A percentile compares a stretch with the other conserved stretches of the same genome.
Conservation (phyloP, 2,888 invertebrate species). For the Leptopilina drosophilae region DNA sequence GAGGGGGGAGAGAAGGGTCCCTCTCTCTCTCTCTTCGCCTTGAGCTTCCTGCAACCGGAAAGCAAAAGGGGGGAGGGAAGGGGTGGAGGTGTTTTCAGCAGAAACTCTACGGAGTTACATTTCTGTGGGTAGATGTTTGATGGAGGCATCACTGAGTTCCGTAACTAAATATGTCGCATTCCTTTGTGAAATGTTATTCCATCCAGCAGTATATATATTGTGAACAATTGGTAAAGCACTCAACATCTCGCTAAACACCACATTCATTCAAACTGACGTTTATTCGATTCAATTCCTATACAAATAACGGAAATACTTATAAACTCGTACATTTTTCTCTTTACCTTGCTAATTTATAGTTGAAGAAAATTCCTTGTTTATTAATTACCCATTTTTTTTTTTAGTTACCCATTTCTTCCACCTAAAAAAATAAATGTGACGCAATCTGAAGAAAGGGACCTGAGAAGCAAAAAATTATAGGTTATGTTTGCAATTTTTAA, state of each 20-base stretch:
- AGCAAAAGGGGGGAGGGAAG: no score
- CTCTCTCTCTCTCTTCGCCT: neutral
- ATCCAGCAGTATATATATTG: neutral
- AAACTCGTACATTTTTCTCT: no score
- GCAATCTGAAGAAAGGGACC: no score
- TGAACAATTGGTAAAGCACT: slow-evolving; percentile 15
- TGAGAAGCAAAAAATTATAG: no score
- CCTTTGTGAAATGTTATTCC: slow-evolving; percentile 38
- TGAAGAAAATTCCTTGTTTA: no score
- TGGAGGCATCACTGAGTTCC: slow-evolving; percentile 31
- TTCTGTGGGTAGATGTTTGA: slow-evolving; percentile 39
- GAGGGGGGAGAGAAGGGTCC: neutral
- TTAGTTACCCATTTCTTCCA: no score
- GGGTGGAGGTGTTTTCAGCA: neutral
- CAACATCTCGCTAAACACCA: slow-evolving; percentile 9
- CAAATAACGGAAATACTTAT: no score
- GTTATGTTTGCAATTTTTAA: no score
- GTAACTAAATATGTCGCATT: slow-evolving; percentile 27
- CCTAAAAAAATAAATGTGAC: no score
- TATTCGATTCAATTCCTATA: neutral
- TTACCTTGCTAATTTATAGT: no score
- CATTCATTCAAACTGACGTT: slow-evolving; percentile 20
- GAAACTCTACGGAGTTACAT: neutral
- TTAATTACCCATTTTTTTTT: no score
- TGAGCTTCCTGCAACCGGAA: slow-evolving; percentile 14